Percentiles rank a stretch among this genome's conserved stretches.
These are phyloP conservation scores for Camptogramma bilineatum DNA, from an alignment of 2,888 invertebrate species.

Conservation along the genomic window DNA sequence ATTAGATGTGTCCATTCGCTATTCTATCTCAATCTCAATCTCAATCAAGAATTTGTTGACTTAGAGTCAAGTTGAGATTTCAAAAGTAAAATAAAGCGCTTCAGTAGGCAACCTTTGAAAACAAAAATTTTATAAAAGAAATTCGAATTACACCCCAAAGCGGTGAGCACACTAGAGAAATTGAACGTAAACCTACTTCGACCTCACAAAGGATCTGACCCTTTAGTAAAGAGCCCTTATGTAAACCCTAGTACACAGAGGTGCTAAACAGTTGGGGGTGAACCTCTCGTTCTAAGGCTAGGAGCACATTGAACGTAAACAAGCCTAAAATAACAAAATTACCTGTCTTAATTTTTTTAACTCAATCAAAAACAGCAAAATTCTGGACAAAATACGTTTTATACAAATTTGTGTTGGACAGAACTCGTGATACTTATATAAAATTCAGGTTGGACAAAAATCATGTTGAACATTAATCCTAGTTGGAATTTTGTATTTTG, in stretches of 20 bases:
- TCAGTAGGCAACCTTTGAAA: not conserved
- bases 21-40: too few relatives aligned
- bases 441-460: too few relatives aligned
- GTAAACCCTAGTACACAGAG: conserved; percentile 62
- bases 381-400: too few relatives aligned
- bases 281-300: conserved; percentile 21
- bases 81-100: not conserved
- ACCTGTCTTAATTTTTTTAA: too few relatives aligned
- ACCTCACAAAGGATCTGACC: conserved; percentile 53
- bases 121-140: conserved; percentile 24
- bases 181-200: conserved; percentile 57
- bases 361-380: too few relatives aligned
- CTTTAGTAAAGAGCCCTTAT: conserved; percentile 56
- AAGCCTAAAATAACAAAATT: not conserved
- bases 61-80: not conserved
- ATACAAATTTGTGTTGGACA: too few relatives aligned
- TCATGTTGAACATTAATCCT: too few relatives aligned
- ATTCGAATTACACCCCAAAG: conserved; percentile 35
- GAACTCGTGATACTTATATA: too few relatives aligned
- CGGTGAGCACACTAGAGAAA: conserved; percentile 45
- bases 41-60: too few relatives aligned
- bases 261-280: conserved; percentile 67
- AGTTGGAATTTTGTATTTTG: too few relatives aligned
- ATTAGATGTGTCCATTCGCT: too few relatives aligned
- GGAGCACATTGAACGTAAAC: conserved; percentile 23